phyloP scores from a whole-genome alignment of 1,140 invertebrate genomes.

The Ctenoplectra terminalis region DNA sequence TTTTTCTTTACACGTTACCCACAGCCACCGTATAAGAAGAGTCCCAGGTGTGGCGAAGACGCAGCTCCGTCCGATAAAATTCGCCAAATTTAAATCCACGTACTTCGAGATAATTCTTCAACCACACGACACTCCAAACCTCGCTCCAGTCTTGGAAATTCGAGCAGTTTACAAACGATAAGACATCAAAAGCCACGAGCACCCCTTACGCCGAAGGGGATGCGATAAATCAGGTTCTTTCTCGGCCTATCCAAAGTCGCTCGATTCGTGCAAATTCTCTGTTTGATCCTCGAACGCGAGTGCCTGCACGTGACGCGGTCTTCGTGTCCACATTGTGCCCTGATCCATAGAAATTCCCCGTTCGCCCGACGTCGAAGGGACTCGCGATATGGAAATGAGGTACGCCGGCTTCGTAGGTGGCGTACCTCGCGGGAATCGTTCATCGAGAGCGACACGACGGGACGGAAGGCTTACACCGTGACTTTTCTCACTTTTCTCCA shows the following conservation, averaged over 20 bases:
- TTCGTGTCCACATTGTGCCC: not conserved
- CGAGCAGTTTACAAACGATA: not conserved
- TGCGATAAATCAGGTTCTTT: constrained; percentile 1
- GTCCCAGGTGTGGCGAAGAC: no score
- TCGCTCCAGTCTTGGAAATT: not conserved
- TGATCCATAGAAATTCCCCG: constrained; percentile 20
- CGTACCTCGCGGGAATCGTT: not conserved
- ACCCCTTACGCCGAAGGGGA: not conserved
- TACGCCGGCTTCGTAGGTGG: not conserved
- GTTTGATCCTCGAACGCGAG: not conserved
- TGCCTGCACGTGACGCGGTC: constrained; percentile 7
- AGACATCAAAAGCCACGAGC: not conserved
- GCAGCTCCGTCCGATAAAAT: not conserved
- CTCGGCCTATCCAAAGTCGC: not conserved
- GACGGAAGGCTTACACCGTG: not conserved
- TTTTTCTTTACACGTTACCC: no score
- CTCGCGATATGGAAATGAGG: constrained; percentile 33
- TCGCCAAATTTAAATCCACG: not conserved
- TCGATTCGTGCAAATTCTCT: not conserved
- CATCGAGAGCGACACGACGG: not conserved
- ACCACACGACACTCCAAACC: not conserved
- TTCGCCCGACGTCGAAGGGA: not conserved
- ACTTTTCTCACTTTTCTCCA: not conserved
- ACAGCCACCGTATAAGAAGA: no score
- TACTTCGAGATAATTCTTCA: not conserved